These are phyloP conservation scores for Rhea americana DNA, from an alignment of 2,113 vertebrate genomes.

Conservation along the genomic window DNA sequence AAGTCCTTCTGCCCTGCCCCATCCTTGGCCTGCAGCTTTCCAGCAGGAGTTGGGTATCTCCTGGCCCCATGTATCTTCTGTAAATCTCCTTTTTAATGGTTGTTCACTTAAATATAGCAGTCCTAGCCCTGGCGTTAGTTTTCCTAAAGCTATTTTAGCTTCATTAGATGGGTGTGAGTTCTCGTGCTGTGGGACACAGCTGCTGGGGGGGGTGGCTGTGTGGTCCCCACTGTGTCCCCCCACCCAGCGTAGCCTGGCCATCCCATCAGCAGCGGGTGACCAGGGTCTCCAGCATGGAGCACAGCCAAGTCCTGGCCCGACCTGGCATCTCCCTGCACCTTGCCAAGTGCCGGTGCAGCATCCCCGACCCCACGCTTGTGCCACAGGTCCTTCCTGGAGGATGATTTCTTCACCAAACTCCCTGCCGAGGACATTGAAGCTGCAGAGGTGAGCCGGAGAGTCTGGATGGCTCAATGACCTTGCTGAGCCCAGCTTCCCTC, in stretches of 20 bases:
- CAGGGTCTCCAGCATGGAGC: background rate
- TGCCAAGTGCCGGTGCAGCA: fast-evolving
- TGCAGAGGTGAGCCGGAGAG: conserved; percentile 69
- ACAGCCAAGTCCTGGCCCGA: background rate
- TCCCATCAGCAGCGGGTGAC: background rate
- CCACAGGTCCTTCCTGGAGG: conserved; percentile 74
- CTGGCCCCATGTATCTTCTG: background rate
- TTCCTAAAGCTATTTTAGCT: background rate
- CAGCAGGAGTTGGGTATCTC: background rate
- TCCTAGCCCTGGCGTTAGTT: background rate
- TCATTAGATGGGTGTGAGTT: background rate
- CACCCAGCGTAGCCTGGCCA: background rate
- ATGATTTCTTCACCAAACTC: conserved; percentile 75
- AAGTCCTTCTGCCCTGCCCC: background rate
- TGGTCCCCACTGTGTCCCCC: background rate
- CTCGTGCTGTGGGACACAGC: fast-evolving
- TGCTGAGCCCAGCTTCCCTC: background rate
- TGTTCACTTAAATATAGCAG: background rate
- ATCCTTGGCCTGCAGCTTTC: background rate
- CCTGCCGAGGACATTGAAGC: conserved; percentile 64
- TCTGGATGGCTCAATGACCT: background rate
- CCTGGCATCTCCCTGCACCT: background rate
- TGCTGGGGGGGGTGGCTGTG: fast-evolving
- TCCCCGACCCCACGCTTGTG: background rate
- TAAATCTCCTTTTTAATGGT: background rate